Conservation (phyloP, 2,797 vertebrate species). For the Cygnus olor region DNA sequence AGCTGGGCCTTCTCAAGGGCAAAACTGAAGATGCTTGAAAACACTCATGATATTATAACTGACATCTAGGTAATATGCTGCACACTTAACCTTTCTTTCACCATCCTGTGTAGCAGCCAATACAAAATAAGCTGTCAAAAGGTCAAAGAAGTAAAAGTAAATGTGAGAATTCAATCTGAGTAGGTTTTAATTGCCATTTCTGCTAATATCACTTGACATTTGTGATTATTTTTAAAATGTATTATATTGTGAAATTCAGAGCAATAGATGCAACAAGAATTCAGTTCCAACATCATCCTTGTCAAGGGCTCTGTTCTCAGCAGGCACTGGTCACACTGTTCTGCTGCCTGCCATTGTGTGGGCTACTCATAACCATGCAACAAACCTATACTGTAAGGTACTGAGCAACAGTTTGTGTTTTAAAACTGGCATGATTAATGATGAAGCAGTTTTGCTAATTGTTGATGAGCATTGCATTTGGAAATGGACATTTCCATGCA, state of each 20-base stretch:
- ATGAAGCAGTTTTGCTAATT: background rate
- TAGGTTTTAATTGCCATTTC: background rate
- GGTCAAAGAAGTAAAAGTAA: constrained; percentile 21
- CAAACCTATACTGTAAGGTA: background rate
- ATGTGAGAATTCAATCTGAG: background rate
- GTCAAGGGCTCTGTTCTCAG: background rate
- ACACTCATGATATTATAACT: background rate
- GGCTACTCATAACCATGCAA: accelerated
- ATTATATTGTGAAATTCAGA: background rate
- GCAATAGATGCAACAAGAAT: background rate
- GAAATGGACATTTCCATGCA: background rate
- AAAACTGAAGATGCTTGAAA: background rate
- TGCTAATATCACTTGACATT: background rate
- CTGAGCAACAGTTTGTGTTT: background rate
- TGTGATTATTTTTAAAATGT: background rate
- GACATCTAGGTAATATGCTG: background rate
- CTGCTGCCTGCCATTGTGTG: background rate
- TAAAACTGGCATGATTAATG: background rate
- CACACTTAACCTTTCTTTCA: constrained; percentile 20
- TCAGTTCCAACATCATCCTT: background rate
- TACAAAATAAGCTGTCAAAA: constrained; percentile 42
- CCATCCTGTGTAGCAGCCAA: background rate
- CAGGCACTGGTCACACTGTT: background rate
- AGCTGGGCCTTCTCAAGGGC: background rate
- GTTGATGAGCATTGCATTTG: background rate